Conservation (phyloP, 2,888 invertebrate species). For the Machimus atricapillus region DNA sequence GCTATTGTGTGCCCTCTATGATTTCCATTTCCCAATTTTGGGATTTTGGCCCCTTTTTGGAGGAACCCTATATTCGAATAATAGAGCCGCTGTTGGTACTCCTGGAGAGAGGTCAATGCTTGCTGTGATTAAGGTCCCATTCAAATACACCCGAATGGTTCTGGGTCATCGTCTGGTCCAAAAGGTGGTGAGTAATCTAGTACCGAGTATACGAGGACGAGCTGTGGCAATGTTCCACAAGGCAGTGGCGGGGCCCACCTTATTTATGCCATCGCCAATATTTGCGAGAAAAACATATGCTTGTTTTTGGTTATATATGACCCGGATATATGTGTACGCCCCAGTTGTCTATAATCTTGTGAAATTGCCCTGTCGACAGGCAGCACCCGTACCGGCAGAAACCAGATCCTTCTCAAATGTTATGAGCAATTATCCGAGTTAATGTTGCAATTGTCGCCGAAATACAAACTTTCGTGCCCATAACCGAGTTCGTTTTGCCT, state of each 20-base stretch:
- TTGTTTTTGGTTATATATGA: not conserved
- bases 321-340: not conserved
- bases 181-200: not conserved
- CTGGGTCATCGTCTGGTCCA: not conserved
- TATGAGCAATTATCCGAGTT: slow-evolving; percentile 32
- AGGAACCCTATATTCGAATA: not conserved
- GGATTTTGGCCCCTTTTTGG: not conserved
- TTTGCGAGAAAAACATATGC: not conserved
- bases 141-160: not conserved
- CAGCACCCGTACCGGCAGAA: slow-evolving; percentile 5
- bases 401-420: slow-evolving; percentile 28
- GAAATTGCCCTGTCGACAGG: not conserved
- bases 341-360: slow-evolving; percentile 8
- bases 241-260: not conserved
- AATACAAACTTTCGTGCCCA: slow-evolving; percentile 33
- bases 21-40: not conserved
- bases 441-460: slow-evolving; percentile 38
- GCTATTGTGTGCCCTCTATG: not conserved
- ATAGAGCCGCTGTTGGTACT: not conserved
- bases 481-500: slow-evolving; percentile 32
- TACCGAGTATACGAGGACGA: not conserved
- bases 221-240: not conserved
- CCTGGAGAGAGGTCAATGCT: not conserved
- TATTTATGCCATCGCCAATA: not conserved
- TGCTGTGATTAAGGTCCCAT: not conserved